Base-by-base conservation (phyloP, 2,888 invertebrate species). In the Pandemis corylana region DNA sequence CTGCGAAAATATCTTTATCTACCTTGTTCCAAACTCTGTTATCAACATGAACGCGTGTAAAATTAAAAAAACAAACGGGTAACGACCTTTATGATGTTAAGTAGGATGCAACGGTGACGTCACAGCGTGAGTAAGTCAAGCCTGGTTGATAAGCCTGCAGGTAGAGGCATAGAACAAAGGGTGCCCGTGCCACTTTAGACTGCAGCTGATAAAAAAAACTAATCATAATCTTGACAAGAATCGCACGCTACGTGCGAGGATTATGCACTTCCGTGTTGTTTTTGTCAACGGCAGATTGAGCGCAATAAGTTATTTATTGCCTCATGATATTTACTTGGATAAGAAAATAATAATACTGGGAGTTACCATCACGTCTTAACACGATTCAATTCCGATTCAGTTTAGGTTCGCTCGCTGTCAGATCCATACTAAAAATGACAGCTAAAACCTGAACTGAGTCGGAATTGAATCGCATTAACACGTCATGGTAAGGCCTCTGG, bases 111-210 rank as follows among this genome's bases (percentile, higher is more conserved):
- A 71, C 74, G 77, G 82, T 91, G 89, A 90, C 84, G 88, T 89
- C 90, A 90, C 82, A 78, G 78, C 49, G 81, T 83, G 83, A 85
- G 80, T 83, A 84, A 86, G 84, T 85, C 88, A 85, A 85, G 85
- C 84, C 75, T 77, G 76, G 69, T 67, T 80, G 90, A 90, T 90
- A 91, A 89, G 83, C 82, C 84, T 86, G 87, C 88, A 81, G 89
- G 88, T 88, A 89, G 77, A 78, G 73, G 61, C 77, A 15, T 20
- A 75, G 77, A 84, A 89, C 87, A 87, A 87, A 83, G 82, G 79
- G 75, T 59, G 5, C 53, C n/a, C 10, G 74, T 51, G 7, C 63
- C 41, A 46, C 42, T 64, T 44, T 4, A 20, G 7, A n/a, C 13
- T 51, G 28, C 46, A 15, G 49, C 67, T 67, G 75, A 75, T 75